These are phyloP conservation scores for Microdon myrmicae DNA, from an alignment of 2,888 invertebrate genomes.

Conservation along the genomic window DNA sequence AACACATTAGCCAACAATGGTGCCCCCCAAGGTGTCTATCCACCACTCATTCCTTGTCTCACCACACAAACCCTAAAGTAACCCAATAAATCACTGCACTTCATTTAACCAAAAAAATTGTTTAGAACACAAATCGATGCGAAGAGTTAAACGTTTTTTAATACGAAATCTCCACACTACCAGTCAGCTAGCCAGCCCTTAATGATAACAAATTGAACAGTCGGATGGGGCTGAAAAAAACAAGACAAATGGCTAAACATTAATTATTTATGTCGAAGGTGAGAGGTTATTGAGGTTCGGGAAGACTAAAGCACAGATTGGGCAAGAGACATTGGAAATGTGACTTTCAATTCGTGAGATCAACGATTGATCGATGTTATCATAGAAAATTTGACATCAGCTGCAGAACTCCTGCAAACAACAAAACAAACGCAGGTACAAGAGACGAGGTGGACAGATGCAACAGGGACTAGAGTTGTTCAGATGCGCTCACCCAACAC, in stretches of 20 bases:
- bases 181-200: conserved; percentile 37
- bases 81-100: conserved; percentile 45
- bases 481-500: conserved; percentile 23
- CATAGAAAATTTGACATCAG: conserved; percentile 36
- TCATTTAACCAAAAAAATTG: conserved; percentile 15
- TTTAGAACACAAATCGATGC: conserved; percentile 33
- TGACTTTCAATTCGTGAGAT: conserved; percentile 23
- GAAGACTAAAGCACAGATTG: conserved; percentile 20
- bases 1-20: conserved; percentile 26
- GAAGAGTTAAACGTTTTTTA: conserved; percentile 48
- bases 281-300: conserved; percentile 44
- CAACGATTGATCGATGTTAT: conserved; percentile 17
- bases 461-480: conserved; percentile 12
- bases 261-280: conserved; percentile 45
- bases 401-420: conserved; percentile 21
- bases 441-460: conserved; percentile 22
- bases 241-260: conserved; percentile 45
- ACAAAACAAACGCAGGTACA: no score
- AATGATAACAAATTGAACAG: conserved; percentile 52
- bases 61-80: conserved; percentile 28
- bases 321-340: conserved; percentile 27
- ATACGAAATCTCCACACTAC: conserved; percentile 45
- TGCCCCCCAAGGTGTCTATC: conserved; percentile 17
- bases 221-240: conserved; percentile 21
- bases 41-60: conserved; percentile 26